Conservation (phyloP, 2,888 invertebrate species). For the Tineola bisselliella region DNA sequence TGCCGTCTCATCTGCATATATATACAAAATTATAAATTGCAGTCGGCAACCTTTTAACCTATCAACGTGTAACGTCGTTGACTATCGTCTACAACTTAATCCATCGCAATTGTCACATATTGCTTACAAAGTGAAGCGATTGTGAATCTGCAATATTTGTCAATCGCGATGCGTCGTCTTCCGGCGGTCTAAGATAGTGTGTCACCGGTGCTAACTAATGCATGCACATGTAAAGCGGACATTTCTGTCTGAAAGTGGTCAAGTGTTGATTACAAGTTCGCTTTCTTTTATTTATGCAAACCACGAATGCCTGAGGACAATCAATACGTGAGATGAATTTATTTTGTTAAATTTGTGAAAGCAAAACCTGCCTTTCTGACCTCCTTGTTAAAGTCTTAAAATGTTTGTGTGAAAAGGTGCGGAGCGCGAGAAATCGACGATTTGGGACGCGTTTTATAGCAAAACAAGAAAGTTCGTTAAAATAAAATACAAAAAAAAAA, state of each 20-base stretch:
- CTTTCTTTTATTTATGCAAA: conserved; percentile 64
- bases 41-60: too few relatives aligned
- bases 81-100: too few relatives aligned
- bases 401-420: conserved; percentile 57
- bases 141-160: too few relatives aligned
- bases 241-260: conserved; percentile 37
- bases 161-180: too few relatives aligned
- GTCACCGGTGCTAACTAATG: not conserved
- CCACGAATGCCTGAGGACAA: conserved; percentile 59
- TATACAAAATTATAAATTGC: not conserved
- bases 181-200: too few relatives aligned
- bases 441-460: conserved; percentile 49
- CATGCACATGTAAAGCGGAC: not conserved
- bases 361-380: conserved; percentile 60
- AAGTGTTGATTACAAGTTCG: conserved; percentile 51
- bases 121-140: too few relatives aligned
- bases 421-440: conserved; percentile 50
- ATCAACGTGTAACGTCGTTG: too few relatives aligned
- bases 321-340: conserved; percentile 68
- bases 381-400: conserved; percentile 51
- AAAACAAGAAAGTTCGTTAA: conserved; percentile 4
- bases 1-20: conserved; percentile 55
- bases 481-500: not conserved
- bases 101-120: too few relatives aligned
- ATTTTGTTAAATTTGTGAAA: conserved; percentile 67